These are phyloP conservation scores for Drosophila prosaltans DNA, from an alignment of 1,140 invertebrate species.

Conservation along the genomic window DNA sequence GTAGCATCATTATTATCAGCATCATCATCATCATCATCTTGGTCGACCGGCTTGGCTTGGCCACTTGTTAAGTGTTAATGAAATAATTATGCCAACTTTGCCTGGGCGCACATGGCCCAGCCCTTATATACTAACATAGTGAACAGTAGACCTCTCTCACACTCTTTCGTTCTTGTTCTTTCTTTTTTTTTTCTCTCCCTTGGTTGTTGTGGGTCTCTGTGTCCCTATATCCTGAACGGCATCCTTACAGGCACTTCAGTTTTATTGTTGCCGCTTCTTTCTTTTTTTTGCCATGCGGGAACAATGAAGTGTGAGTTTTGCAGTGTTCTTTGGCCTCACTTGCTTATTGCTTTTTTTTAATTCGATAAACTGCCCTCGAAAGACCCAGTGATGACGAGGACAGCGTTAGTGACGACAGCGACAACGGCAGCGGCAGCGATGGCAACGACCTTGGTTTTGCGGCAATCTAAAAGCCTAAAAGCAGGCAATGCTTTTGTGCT, in stretches of 20 bases:
- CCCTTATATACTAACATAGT: constrained; percentile 13
- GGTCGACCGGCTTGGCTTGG: constrained; percentile 48
- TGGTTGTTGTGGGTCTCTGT: constrained; percentile 1
- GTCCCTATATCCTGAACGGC: constrained; percentile 14
- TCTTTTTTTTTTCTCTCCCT: background rate
- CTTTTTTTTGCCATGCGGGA: constrained; percentile 25
- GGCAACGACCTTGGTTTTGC: constrained; percentile 60
- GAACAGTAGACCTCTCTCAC: background rate
- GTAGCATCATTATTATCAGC: constrained; percentile 18
- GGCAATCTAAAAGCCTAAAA: constrained; percentile 65
- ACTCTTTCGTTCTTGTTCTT: background rate
- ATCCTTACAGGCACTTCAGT: constrained; percentile 64
- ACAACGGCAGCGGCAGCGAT: background rate
- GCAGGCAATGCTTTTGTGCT: constrained; percentile 68
- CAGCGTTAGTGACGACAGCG: constrained; percentile 35
- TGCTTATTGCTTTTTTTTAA: constrained; percentile 69
- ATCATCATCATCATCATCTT: constrained; percentile 19
- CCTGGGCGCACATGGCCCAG: constrained; percentile 45
- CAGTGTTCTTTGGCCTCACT: constrained; percentile 1
- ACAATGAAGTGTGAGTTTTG: constrained; percentile 70
- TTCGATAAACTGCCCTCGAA: constrained; percentile 78
- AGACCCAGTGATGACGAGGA: constrained; percentile 41
- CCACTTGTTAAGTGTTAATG: constrained; percentile 82
- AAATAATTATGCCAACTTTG: constrained; percentile 82
- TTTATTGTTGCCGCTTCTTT: constrained; percentile 59